phyloP scores from a whole-genome alignment of 23 tunicate genomes.

The Botrylloides violaceus region DNA sequence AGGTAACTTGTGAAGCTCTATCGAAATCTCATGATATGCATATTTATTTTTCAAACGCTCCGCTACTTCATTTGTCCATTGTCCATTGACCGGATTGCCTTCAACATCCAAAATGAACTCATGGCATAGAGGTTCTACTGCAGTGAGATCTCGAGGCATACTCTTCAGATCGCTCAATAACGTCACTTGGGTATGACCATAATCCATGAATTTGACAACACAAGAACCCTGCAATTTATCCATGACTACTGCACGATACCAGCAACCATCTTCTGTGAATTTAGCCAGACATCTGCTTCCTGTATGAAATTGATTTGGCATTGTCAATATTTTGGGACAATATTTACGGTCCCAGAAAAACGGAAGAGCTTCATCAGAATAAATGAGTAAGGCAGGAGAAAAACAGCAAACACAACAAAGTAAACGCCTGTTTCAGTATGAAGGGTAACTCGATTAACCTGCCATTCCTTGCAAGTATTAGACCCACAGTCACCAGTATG shows the following conservation, averaged over 20 bases:
- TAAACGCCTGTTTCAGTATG: too few species aligned
- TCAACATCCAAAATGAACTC: constrained; percentile 12
- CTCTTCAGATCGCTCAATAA: constrained; percentile 4
- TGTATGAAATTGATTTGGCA: too few species aligned
- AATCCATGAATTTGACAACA: constrained; percentile 23
- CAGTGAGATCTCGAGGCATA: constrained; percentile 10
- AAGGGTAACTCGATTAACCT: too few species aligned
- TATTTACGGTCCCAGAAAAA: too few species aligned
- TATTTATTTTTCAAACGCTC: constrained; percentile 12
- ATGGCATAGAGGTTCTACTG: constrained; percentile 24
- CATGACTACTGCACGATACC: constrained; percentile 5
- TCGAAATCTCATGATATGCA: constrained; percentile 33
- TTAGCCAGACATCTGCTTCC: constrained; percentile 10
- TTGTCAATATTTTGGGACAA: too few species aligned
- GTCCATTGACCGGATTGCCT: constrained; percentile 10
- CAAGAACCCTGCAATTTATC: neutral
- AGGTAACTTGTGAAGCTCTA: neutral
- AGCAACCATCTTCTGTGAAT: constrained; percentile 21
- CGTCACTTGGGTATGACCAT: constrained; percentile 3
- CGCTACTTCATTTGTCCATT: constrained; percentile 42
- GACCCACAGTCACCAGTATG: too few species aligned
- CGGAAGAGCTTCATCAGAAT: too few species aligned
- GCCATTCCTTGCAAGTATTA: too few species aligned
- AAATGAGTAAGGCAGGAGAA: too few species aligned
- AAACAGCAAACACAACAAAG: too few species aligned